phyloP scores from a whole-genome alignment of 2,113 vertebrate species.

The Podocnemis expansa region DNA sequence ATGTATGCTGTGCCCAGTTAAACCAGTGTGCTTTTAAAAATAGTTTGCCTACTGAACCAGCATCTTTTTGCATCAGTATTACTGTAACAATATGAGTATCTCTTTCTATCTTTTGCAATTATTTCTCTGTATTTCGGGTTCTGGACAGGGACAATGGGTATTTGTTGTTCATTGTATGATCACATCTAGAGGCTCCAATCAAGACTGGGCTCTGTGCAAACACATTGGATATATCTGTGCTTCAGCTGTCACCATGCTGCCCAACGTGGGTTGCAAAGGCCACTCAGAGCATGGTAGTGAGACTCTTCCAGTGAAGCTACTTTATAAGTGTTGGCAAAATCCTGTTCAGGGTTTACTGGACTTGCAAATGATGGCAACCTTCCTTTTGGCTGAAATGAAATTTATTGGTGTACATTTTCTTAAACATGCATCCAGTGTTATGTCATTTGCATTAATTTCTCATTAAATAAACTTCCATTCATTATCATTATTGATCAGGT shows the following conservation, averaged over 20 bases:
- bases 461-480: slow-evolving; percentile 20
- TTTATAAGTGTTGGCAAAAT: background rate
- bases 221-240: no score
- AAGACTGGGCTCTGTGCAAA: no score
- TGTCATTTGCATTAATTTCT: background rate
- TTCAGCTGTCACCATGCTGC: background rate
- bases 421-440: background rate
- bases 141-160: accelerated
- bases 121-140: background rate
- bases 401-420: background rate
- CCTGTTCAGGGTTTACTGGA: background rate
- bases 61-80: background rate
- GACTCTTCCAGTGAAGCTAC: background rate
- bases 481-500: slow-evolving; percentile 46
- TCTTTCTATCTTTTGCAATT: accelerated
- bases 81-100: accelerated
- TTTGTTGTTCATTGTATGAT: background rate
- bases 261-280: background rate
- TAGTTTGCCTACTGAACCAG: background rate
- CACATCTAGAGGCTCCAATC: background rate
- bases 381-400: background rate
- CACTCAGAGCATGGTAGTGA: background rate
- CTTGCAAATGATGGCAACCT: background rate
- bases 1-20: background rate
- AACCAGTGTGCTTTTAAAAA: background rate